Conservation (phyloP, 2,888 invertebrate species). For the Eupithecia tripunctaria region DNA sequence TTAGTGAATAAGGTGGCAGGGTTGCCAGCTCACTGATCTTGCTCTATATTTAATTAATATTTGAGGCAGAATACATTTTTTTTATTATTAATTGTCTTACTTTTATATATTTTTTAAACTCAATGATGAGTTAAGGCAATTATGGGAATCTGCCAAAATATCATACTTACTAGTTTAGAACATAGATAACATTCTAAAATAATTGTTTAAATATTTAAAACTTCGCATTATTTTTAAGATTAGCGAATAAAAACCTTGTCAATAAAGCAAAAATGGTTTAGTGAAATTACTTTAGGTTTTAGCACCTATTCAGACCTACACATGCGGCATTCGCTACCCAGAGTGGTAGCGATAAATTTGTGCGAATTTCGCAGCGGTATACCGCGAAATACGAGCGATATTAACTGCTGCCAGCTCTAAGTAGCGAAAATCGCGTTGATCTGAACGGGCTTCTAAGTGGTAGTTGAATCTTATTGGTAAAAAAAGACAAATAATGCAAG, state of each 20-base stretch:
- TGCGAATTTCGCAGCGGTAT: not conserved
- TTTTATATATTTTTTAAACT: not conserved
- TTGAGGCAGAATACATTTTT: not conserved
- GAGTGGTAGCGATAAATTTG: not conserved
- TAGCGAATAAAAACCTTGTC: slow-evolving; percentile 19
- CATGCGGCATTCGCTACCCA: not conserved
- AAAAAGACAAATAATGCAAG: not conserved
- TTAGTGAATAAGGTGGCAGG: not conserved
- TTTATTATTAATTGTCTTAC: not conserved
- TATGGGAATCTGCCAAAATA: slow-evolving; percentile 9
- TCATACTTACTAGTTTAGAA: slow-evolving; percentile 6
- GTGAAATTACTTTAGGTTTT: slow-evolving; percentile 5
- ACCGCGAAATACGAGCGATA: not conserved
- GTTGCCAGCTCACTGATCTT: slow-evolving; percentile 2
- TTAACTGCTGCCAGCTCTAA: not conserved
- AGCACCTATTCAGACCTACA: not conserved
- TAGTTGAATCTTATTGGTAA: slow-evolving; percentile 1
- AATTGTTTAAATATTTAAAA: slow-evolving; percentile 8
- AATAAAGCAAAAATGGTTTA: slow-evolving; percentile 14
- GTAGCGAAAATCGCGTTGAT: not conserved
- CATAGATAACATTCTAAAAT: not conserved
- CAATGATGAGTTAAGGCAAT: slow-evolving; percentile 6
- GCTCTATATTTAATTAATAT: not conserved
- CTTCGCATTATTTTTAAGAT: slow-evolving; percentile 6
- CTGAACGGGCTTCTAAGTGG: not conserved